These are phyloP conservation scores for Trogon melanurus DNA, from an alignment of 2,113 vertebrate genomes.

Conservation along the genomic window DNA sequence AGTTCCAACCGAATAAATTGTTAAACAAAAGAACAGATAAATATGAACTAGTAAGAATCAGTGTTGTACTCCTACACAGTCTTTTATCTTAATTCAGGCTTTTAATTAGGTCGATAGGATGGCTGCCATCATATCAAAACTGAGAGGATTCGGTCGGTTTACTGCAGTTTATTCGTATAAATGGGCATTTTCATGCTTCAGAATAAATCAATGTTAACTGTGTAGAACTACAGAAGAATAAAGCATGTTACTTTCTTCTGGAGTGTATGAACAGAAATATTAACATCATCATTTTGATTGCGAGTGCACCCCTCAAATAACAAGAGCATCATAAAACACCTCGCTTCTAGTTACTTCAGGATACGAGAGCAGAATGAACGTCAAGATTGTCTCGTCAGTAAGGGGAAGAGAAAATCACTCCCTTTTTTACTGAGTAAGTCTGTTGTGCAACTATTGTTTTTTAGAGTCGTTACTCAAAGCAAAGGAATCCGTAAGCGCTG, in stretches of 20 bases:
- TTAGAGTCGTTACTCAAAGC: constrained; percentile 25
- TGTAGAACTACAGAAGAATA: not conserved
- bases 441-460: constrained; percentile 22
- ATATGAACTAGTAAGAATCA: not conserved
- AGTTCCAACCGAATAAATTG: not conserved
- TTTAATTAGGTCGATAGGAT: not conserved
- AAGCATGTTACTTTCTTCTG: not conserved
- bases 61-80: not conserved
- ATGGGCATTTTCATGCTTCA: not conserved
- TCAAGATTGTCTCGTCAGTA: not conserved
- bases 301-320: not conserved
- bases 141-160: not conserved
- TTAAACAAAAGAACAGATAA: not conserved
- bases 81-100: not conserved
- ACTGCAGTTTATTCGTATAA: not conserved
- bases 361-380: not conserved
- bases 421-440: not conserved
- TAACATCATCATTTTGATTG: not conserved
- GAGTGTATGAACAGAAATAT: not conserved
- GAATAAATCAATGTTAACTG: not conserved
- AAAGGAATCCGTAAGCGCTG: not conserved
- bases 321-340: not conserved
- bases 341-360: not conserved
- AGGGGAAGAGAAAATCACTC: not conserved
- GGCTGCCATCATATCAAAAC: not conserved